Base-by-base conservation (phyloP, 2,113 vertebrate genomes). In the Phyllostomus discolor region DNA sequence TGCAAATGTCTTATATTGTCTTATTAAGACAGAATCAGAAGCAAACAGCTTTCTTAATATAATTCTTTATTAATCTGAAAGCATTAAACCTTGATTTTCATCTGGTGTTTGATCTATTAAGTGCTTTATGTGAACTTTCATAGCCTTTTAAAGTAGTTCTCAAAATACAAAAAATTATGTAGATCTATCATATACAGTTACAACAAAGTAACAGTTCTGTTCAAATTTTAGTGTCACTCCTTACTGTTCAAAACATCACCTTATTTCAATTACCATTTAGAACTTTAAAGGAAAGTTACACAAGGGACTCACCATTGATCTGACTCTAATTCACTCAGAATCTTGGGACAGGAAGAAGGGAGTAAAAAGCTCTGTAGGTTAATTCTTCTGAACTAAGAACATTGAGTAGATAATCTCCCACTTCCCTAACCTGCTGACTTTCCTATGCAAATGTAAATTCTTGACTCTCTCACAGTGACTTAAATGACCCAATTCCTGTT, bases 151-250 rank as follows among this genome's bases (percentile, higher is more conserved):
- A 84, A 87, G 59, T 92, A 96, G 72, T 84, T 95, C 72, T 90
- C 75, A 57, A 95, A 88, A 81, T 28, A 10, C n/a, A 85, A 75
- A 24, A 96, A 79, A 95, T 95, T 87, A 86, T 31, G 35, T 67
- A 87, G 48, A 69, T 62, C 38, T 95, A 84, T 54, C 57, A 82
- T 22, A 94, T 26, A 64, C 1, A 88, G 33, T 31, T 91, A 41
- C 31, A 90, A 83, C 10, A 78, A 38, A 75, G 22, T 90, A 85
- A 66, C 17, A 59, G 2, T 31, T 78, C 46, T 79, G 15, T 82
- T 57, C 73, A 89, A 62, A 70, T 81, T 72, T 50, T 54, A 81
- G 64, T 35, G 31, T 43, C n/a, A 67, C 14, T 93, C 31, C 31
- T 92, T 57, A 48, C 50, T 24, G 5, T 43, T 67, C 24, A 78